Conservation (phyloP, 1,140 invertebrate species). For the Chymomyza costata region DNA sequence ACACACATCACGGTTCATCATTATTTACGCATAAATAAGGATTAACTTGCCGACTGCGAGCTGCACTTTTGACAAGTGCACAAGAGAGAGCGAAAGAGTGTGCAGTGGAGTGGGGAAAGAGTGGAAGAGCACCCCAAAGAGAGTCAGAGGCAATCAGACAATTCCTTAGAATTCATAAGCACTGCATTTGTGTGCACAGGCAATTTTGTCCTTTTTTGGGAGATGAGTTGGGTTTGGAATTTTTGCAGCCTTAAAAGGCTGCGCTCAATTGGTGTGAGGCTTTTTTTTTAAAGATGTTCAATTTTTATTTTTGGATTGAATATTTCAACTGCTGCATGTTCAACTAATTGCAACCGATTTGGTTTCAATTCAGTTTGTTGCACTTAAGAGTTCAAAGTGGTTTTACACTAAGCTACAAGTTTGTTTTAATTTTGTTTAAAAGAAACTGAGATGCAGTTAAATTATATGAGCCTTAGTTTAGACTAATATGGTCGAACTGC, state of each 20-base stretch:
- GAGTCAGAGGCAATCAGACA: constrained; percentile 14
- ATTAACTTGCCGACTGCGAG: constrained; percentile 42
- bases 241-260: constrained; percentile 36
- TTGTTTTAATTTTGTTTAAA: too few species aligned
- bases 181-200: constrained; percentile 21
- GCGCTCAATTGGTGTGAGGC: constrained; percentile 7
- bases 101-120: too few species aligned
- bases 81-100: not conserved
- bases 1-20: constrained; percentile 52
- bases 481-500: too few species aligned
- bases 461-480: too few species aligned
- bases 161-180: constrained; percentile 57
- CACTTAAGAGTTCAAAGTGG: too few species aligned
- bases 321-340: too few species aligned
- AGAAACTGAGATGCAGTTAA: too few species aligned
- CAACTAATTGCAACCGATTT: too few species aligned
- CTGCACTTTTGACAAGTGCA: not conserved
- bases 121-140: not conserved
- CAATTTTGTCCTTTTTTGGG: constrained; percentile 69
- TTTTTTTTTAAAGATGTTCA: too few species aligned
- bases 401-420: too few species aligned
- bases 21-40: constrained; percentile 72
- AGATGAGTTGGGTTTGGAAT: constrained; percentile 21
- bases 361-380: too few species aligned
- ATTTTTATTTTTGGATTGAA: too few species aligned